phyloP scores from a whole-genome alignment of 1,140 invertebrate genomes.

The Drosophila nigrodunni region DNA sequence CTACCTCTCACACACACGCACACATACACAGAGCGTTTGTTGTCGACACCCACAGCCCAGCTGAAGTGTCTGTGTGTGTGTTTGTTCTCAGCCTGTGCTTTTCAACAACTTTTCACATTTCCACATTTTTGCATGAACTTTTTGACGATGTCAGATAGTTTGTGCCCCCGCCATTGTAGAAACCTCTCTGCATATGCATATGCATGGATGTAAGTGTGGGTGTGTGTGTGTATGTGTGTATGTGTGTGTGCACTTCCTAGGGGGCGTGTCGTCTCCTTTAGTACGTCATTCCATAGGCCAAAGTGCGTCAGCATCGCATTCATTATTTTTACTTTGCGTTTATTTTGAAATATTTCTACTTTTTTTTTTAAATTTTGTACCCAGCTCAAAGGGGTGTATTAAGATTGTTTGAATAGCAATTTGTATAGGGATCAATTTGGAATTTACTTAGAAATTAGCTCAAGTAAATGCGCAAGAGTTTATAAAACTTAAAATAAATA shows the following conservation, averaged over 20 bases:
- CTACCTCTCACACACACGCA: constrained; percentile 57
- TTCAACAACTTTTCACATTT: constrained; percentile 82
- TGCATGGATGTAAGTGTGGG: constrained; percentile 10
- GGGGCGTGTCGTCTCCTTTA: constrained; percentile 44
- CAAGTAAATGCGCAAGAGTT: too few species aligned
- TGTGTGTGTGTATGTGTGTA: constrained; percentile 30
- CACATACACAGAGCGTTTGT: constrained; percentile 10
- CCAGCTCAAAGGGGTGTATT: background rate
- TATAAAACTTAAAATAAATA: too few species aligned
- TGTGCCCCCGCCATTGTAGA: constrained; percentile 60
- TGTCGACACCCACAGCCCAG: constrained; percentile 18
- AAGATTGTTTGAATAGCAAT: background rate
- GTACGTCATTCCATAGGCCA: constrained; percentile 51
- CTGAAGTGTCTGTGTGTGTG: background rate
- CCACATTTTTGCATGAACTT: constrained; percentile 81
- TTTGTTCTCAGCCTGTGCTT: constrained; percentile 49
- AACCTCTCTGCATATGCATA: constrained; percentile 14
- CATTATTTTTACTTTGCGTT: constrained; percentile 66
- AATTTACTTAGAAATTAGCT: too few species aligned
- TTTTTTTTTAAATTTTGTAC: constrained; percentile 23
- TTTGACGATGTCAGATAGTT: constrained; percentile 81
- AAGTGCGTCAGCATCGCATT: constrained; percentile 70
- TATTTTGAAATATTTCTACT: constrained; percentile 14
- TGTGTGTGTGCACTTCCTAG: background rate
- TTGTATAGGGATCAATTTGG: too few species aligned